Evolutionary conservation across 2,797 vertebrate genomes (phyloP), one percentile per base, ranked within the genome.

Genomic region (Erpetoichthys calabaricus): DNA sequence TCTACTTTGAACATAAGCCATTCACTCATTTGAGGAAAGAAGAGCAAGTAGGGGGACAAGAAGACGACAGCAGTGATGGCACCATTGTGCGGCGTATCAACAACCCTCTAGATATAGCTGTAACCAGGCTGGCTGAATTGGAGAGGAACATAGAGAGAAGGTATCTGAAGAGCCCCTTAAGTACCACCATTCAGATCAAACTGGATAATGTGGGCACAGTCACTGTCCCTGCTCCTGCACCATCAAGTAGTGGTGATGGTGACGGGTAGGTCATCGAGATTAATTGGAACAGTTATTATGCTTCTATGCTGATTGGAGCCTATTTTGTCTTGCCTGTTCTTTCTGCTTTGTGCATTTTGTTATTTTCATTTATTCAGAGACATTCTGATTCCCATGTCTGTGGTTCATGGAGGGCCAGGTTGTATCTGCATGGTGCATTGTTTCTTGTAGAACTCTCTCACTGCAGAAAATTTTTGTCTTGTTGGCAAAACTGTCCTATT

Each of bases 151-250:
- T 99, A 78, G 96, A 99, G 89, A 88, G 95, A 98, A 98, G 96
- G 95, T 99, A 99, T 91, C 94, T 98, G 95, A 94, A 95, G 94
- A 99, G 93, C 89, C 96, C 96, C 86, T 95, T 99, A 97, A 96
- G 94, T 92, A 97, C 92, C 91, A 99, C 93, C 92, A 96, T 99
- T 94, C 96, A 99, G 92, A 99, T 99, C 94, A 98, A 94, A 91
- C 91, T 98, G 94, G 95, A 98, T 96, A 98, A 98, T 97, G 95
- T 99, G 92, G 96, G 96, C 91, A 98, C 95, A 89, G 94, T 99
- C 94, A 99, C 94, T 91, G 94, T 97, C 87, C 96, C 96, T 86
- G 94, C 94, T 88, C 95, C 94, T 90, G 91, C 96, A 91, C 94
- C 93, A 93, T 98, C 93, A 88, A 77, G 93, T 94, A 98, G 91